These are phyloP conservation scores for Hermaeophaga mercurialis DNA, from an alignment of 2,888 invertebrate genomes.

Conservation along the genomic window DNA sequence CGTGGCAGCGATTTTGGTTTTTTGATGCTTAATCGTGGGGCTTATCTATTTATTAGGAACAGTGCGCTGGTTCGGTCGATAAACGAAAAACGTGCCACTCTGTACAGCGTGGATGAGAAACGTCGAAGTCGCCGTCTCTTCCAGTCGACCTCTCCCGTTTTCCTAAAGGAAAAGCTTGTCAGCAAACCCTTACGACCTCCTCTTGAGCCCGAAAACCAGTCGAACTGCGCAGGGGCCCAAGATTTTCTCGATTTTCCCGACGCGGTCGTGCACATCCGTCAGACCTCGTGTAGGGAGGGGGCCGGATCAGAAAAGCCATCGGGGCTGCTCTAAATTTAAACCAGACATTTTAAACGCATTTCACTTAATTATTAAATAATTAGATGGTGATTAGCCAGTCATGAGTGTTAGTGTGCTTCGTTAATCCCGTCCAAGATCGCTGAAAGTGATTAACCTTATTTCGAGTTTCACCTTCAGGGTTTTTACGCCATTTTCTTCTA, in stretches of 20 bases:
- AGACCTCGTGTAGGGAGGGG: conserved; percentile 49
- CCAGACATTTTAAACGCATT: conserved; percentile 52
- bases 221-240: conserved; percentile 5
- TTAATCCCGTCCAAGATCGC: conserved; percentile 45
- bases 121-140: conserved; percentile 7
- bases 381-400: conserved; percentile 48
- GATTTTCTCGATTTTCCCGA: conserved; percentile 29
- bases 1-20: too few relatives aligned
- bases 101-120: conserved; percentile 5
- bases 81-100: too few relatives aligned
- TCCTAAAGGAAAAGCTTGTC: conserved; percentile 8
- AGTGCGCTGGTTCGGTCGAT: too few relatives aligned
- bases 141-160: conserved; percentile 13
- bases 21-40: too few relatives aligned
- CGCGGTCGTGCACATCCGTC: conserved; percentile 30
- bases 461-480: conserved; percentile 26
- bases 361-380: conserved; percentile 53
- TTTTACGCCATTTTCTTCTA: conserved; percentile 41
- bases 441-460: conserved; percentile 34
- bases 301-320: conserved; percentile 48
- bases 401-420: conserved; percentile 46
- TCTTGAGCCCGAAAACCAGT: not conserved
- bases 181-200: conserved; percentile 1
- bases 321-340: conserved; percentile 55
- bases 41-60: too few relatives aligned